phyloP scores from a whole-genome alignment of 2,113 vertebrate genomes.

The Thamnophis sirtalis region DNA sequence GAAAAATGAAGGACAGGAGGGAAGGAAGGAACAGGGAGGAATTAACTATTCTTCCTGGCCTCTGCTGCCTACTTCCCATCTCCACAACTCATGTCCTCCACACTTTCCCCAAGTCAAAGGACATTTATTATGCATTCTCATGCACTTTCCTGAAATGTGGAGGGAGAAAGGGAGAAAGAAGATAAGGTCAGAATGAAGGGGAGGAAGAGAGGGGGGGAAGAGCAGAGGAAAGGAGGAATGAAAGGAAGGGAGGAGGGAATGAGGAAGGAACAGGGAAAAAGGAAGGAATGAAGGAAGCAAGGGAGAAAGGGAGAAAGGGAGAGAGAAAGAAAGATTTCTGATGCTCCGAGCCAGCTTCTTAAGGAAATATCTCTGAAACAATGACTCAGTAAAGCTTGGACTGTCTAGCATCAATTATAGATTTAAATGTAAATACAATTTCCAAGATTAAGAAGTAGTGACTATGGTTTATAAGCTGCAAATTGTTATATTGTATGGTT shows the following conservation, averaged over 20 bases:
- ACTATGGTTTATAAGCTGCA: not conserved
- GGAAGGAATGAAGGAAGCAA: not conserved
- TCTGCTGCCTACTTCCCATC: not conserved
- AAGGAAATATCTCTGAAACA: not conserved
- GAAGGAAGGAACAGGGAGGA: not conserved
- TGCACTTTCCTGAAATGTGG: not conserved
- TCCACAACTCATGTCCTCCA: not conserved
- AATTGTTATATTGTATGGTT: not conserved
- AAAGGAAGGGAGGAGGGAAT: not conserved
- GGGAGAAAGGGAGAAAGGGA: not conserved
- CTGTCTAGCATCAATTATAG: not conserved
- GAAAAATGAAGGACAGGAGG: not conserved
- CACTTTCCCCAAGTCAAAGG: not conserved
- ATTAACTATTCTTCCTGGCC: not conserved
- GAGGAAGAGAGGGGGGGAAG: not conserved
- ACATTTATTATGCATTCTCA: not conserved
- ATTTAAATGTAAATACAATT: not conserved
- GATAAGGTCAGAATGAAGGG: not conserved
- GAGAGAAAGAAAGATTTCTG: not conserved
- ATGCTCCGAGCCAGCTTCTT: not conserved
- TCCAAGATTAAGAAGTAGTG: not conserved
- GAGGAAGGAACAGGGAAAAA: not conserved
- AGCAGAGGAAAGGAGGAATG: not conserved
- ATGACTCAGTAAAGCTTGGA: not conserved
- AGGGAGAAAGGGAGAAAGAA: not conserved